phyloP scores from a whole-genome alignment of 2,113 vertebrate species.

The Aepyceros melampus region DNA sequence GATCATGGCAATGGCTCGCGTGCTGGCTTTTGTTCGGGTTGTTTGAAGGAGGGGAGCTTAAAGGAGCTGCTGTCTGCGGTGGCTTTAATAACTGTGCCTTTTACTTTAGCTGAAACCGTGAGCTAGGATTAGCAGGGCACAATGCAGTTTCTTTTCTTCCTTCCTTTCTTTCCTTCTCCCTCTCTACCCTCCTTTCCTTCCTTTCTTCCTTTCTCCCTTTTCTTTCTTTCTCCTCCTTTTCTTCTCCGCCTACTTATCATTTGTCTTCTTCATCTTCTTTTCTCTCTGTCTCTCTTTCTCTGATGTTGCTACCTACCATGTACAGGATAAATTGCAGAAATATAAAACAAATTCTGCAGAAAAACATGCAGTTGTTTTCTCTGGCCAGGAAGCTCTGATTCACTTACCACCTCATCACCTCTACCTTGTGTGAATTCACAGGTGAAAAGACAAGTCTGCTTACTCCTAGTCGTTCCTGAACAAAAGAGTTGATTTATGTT shows the following conservation, averaged over 20 bases:
- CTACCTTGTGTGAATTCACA: not conserved
- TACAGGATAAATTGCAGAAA: not conserved
- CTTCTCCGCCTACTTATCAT: not conserved
- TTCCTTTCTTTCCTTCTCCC: no score
- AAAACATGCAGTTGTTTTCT: not conserved
- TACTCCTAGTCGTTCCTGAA: not conserved
- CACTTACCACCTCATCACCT: not conserved
- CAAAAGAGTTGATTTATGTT: not conserved
- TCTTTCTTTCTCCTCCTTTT: not conserved
- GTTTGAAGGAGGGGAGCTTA: not conserved
- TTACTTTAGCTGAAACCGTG: not conserved
- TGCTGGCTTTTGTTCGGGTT: not conserved
- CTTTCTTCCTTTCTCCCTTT: not conserved
- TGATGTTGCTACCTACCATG: not conserved
- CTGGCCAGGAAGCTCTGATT: not conserved
- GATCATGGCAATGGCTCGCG: not conserved
- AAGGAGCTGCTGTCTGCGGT: not conserved
- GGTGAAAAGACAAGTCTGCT: not conserved
- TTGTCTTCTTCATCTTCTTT: not conserved
- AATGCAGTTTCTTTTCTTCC: not conserved
- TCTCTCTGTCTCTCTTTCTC: not conserved
- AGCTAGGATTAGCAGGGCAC: not conserved
- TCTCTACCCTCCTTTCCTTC: not conserved
- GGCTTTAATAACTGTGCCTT: not conserved
- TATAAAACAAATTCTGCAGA: not conserved